Conservation (phyloP, 2,888 invertebrate species). For the Automeris io region DNA sequence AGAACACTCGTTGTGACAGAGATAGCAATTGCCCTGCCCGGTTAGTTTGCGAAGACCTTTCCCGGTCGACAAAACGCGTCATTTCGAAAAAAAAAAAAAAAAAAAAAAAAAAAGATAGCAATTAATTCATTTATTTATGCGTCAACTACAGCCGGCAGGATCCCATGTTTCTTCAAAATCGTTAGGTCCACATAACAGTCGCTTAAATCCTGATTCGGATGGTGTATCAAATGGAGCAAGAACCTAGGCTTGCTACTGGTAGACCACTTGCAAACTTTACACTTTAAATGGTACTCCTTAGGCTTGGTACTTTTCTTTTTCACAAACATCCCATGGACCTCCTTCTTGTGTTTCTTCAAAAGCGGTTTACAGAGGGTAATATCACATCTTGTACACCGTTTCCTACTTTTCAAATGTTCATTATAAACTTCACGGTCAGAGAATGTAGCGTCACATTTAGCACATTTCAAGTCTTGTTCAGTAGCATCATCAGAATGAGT, state of each 20-base stretch:
- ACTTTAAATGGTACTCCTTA: conserved; percentile 24
- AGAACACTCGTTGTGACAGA: no score
- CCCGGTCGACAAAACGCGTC: no score
- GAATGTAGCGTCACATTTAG: conserved; percentile 11
- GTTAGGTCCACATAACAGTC: conserved; percentile 34
- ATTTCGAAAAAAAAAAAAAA: no score
- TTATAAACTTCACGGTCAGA: neutral
- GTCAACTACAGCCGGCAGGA: conserved; percentile 13
- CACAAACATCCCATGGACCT: conserved; percentile 12
- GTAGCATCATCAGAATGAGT: conserved; percentile 5
- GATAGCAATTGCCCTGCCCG: no score
- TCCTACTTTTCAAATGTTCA: conserved; percentile 4
- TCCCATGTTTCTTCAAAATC: conserved; percentile 24
- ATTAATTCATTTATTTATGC: neutral
- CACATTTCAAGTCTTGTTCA: conserved; percentile 10
- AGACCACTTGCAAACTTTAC: conserved; percentile 40
- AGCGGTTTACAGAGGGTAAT: conserved; percentile 14
- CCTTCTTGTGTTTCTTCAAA: conserved; percentile 18
- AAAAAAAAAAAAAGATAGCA: neutral
- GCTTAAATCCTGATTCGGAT: conserved; percentile 44
- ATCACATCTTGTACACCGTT: conserved; percentile 3
- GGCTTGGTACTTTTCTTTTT: conserved; percentile 4
- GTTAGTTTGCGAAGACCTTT: no score
- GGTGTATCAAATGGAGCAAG: conserved; percentile 57
- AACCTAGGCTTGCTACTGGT: conserved; percentile 33